Evolutionary conservation across 1,140 invertebrate species (phyloP).

Genomic region (Bombus picipes): DNA sequence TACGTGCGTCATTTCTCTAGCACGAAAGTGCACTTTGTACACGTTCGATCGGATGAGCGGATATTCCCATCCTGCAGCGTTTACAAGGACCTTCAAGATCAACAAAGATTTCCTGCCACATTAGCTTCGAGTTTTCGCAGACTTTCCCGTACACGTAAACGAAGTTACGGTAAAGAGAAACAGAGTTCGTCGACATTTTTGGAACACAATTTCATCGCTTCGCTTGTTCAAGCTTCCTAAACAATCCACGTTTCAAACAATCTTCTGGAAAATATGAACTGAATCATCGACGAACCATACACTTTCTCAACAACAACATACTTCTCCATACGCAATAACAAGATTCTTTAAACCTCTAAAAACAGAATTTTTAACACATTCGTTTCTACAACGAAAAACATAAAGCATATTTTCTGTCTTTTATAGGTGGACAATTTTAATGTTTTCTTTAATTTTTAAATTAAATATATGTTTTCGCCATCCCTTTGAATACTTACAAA

Average conservation of each 20-base stretch:
- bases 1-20: neutral
- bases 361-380: neutral
- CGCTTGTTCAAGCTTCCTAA: neutral
- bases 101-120: neutral
- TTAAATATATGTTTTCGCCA: too few relatives aligned
- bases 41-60: neutral
- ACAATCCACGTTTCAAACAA: too few relatives aligned
- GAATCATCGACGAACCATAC: neutral
- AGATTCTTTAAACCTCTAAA: neutral
- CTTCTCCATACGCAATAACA: neutral
- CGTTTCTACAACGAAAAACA: too few relatives aligned
- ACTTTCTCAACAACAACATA: neutral
- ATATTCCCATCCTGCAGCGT: conserved; percentile 23
- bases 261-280: too few relatives aligned
- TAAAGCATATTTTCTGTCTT: too few relatives aligned
- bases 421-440: too few relatives aligned
- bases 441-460: too few relatives aligned
- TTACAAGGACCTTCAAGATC: conserved; percentile 13
- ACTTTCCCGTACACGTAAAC: neutral
- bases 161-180: neutral
- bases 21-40: neutral
- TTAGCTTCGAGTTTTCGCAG: neutral
- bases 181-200: neutral
- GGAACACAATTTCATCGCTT: neutral
- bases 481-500: too few relatives aligned